phyloP scores from a whole-genome alignment of 2,888 invertebrate species.

The Notocelia uddmanniana region DNA sequence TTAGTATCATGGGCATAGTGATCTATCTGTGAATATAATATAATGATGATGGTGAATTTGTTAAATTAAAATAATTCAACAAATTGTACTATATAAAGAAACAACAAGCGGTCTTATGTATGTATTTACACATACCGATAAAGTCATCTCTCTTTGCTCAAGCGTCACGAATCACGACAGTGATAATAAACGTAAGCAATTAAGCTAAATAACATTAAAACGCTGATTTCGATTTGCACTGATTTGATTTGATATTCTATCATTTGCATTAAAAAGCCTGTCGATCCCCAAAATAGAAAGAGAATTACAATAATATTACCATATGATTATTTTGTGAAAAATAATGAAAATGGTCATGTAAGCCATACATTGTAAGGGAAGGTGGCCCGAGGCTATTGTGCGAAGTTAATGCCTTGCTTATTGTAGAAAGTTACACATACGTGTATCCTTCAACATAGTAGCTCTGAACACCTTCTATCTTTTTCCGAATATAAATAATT shows the following conservation, averaged over 20 bases:
- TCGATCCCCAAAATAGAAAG: no score
- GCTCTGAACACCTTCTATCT: neutral
- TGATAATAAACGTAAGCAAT: neutral
- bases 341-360: neutral
- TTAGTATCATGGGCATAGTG: no score
- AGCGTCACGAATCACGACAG: neutral
- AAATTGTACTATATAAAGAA: no score
- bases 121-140: no score
- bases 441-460: neutral
- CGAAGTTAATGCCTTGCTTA: neutral
- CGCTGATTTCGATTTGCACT: neutral
- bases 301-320: neutral
- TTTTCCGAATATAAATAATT: neutral
- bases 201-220: constrained; percentile 1
- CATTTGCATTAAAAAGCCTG: neutral
- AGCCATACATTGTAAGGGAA: neutral
- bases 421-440: neutral
- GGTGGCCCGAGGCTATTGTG: neutral
- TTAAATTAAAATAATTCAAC: no score
- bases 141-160: no score
- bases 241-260: neutral
- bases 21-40: no score
- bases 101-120: no score
- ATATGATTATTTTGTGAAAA: neutral
- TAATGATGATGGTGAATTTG: no score